phyloP scores from a whole-genome alignment of 1,140 invertebrate species.

The Homalodisca vitripennis region DNA sequence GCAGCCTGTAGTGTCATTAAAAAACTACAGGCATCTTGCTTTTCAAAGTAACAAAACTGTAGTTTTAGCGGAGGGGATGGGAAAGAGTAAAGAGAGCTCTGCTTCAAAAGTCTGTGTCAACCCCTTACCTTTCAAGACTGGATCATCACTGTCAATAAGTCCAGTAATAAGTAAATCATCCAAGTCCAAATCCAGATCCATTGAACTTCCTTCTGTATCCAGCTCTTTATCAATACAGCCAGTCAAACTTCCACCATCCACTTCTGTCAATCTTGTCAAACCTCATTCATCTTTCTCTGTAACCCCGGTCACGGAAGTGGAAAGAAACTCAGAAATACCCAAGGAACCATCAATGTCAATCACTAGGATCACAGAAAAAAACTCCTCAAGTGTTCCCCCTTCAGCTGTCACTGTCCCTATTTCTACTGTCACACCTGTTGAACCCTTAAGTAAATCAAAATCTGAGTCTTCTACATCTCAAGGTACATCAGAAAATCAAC shows the following conservation, averaged over 20 bases:
- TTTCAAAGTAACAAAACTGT: slow-evolving; percentile 14
- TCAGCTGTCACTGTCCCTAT: background rate
- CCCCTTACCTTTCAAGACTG: slow-evolving; percentile 5
- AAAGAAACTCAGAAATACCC: background rate
- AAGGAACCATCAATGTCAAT: slow-evolving; percentile 25
- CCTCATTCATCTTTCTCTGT: slow-evolving; percentile 23
- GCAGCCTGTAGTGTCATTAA: background rate
- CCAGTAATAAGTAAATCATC: background rate
- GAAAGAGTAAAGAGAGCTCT: background rate
- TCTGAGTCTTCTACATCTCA: background rate
- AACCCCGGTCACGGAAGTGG: background rate
- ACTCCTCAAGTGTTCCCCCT: background rate
- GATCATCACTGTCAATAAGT: slow-evolving; percentile 4
- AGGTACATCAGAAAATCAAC: background rate
- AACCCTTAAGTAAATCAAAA: no score
- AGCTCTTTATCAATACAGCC: slow-evolving; percentile 20
- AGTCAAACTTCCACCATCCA: background rate
- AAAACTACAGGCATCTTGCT: slow-evolving; percentile 5
- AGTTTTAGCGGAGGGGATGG: background rate
- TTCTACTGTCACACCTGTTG: background rate
- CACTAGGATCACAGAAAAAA: slow-evolving; percentile 7
- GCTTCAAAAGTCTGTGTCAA: background rate
- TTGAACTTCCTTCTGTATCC: background rate
- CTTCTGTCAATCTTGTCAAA: slow-evolving; percentile 12
- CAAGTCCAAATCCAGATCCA: background rate